Base-by-base conservation (phyloP, 2,888 invertebrate genomes). In the Leucozona laternaria region DNA sequence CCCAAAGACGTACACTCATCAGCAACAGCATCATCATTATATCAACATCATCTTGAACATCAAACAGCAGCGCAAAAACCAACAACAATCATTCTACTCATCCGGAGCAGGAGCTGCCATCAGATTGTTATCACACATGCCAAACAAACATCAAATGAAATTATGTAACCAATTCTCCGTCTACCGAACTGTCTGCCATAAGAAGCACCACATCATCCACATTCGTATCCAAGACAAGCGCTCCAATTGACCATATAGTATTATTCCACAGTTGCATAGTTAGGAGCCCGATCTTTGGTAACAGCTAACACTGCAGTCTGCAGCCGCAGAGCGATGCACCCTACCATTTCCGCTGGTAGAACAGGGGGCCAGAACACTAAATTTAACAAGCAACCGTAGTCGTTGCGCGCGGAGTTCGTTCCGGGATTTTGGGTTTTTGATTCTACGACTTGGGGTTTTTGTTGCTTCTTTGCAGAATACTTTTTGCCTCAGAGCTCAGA, bases 191-290 rank as follows among this genome's bases (percentile, higher is more conserved):
- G 86, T 86, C 86, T 86, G 70, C 86, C 85, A 81, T 75, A 78
- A 55, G 17, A 37, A 72, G 71, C 45, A 22, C 22, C 17, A 40
- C 43, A 28, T n/a, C 17, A 50, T 8, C 22, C 50, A 28, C 17
- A 28, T 64, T 68, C 53, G 34, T 22, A 25, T 68, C 50, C n/a
- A 53, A 68, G 68, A 68, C 53, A 68, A 58, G 6, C 84, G 86
- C 78, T 85, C 85, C 78, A 86, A 75, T 82, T 86, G 86, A 86
- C 86, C 86, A 86, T 78, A 86, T 78, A 64, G n/a, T 78, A 62
- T 15, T 68, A 77, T 57, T 71, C 66, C 68, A 73, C 57, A 25
- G 25, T 53, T 25, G 28, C 15, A 25, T 43, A 58, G 71, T 62
- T 25, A 40, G 57, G 20, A 53, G 71, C n/a, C 68, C 34, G 45